These are phyloP conservation scores for Lysandra coridon DNA, from an alignment of 2,888 invertebrate species.

Conservation along the genomic window DNA sequence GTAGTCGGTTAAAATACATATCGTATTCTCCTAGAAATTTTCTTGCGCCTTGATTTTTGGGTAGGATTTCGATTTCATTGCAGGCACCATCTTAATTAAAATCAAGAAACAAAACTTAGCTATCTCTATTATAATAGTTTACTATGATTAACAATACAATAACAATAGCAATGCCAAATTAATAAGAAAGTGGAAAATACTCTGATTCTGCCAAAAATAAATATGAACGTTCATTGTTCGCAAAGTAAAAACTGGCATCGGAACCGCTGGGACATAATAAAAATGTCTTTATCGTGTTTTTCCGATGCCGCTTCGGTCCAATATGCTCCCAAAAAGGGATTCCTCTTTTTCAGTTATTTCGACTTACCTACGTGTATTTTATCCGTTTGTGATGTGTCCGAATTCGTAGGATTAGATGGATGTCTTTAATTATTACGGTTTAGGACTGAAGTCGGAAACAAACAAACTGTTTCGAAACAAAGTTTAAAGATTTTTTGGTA, in stretches of 20 bases:
- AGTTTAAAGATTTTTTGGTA: too few species aligned
- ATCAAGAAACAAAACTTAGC: too few species aligned
- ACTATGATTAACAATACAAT: too few species aligned
- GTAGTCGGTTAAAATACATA: too few species aligned
- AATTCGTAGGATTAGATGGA: background rate
- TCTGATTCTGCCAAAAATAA: background rate
- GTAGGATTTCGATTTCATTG: too few species aligned
- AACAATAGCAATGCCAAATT: background rate
- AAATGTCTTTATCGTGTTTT: constrained; percentile 39
- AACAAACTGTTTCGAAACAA: too few species aligned
- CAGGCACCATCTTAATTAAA: too few species aligned
- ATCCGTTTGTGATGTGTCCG: background rate
- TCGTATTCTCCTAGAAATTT: too few species aligned
- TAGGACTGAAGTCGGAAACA: background rate
- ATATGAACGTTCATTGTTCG: constrained; percentile 38
- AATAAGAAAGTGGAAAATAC: background rate
- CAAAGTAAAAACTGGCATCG: constrained; percentile 43
- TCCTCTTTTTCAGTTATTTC: constrained; percentile 1
- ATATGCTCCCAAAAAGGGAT: constrained; percentile 22
- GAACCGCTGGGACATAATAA: constrained; percentile 50
- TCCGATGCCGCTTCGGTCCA: constrained; percentile 9
- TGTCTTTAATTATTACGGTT: background rate
- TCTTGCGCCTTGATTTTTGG: too few species aligned
- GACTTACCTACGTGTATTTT: constrained; percentile 9
- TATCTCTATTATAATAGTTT: too few species aligned